Percentiles rank a stretch among this genome's conserved stretches.
phyloP scores from a whole-genome alignment of 2,888 invertebrate species.

The Myopa tessellatipennis region DNA sequence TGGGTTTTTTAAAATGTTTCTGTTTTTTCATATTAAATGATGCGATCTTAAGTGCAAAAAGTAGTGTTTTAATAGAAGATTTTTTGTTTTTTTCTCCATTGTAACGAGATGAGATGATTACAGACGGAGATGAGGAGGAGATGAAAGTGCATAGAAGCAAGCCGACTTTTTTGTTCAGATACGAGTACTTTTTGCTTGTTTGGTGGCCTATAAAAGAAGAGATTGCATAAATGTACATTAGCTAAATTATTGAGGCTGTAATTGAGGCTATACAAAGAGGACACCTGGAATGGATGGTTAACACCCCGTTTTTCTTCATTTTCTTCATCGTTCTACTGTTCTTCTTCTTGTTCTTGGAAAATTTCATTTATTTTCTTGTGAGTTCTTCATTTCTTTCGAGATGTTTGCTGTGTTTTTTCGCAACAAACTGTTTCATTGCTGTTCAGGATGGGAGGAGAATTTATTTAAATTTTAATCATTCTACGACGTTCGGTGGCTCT shows the following conservation, averaged over 20 bases:
- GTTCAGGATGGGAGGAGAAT: no score
- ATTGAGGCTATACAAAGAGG: background rate
- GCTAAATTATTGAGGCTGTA: background rate
- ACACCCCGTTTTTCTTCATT: no score
- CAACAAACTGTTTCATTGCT: no score
- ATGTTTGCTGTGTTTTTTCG: no score
- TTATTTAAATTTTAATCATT: background rate
- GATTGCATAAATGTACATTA: background rate
- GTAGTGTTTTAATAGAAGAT: constrained; percentile 18
- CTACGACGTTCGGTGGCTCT: background rate
- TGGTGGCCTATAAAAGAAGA: background rate
- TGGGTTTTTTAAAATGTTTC: constrained; percentile 41
- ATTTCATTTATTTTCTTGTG: no score
- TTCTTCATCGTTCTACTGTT: no score
- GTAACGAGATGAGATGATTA: constrained; percentile 36
- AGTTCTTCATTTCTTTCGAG: no score
- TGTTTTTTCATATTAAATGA: constrained; percentile 37
- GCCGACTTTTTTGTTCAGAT: background rate
- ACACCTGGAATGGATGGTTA: no score
- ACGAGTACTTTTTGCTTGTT: background rate
- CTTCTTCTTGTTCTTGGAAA: no score
- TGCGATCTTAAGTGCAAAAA: constrained; percentile 32
- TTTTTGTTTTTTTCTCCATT: constrained; percentile 23
- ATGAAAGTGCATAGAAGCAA: background rate
- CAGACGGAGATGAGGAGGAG: constrained; percentile 25